Evolutionary conservation across 2,113 vertebrate species (phyloP), one percentile per base, ranked within the genome.

Genomic region (Labrus mixtus): DNA sequence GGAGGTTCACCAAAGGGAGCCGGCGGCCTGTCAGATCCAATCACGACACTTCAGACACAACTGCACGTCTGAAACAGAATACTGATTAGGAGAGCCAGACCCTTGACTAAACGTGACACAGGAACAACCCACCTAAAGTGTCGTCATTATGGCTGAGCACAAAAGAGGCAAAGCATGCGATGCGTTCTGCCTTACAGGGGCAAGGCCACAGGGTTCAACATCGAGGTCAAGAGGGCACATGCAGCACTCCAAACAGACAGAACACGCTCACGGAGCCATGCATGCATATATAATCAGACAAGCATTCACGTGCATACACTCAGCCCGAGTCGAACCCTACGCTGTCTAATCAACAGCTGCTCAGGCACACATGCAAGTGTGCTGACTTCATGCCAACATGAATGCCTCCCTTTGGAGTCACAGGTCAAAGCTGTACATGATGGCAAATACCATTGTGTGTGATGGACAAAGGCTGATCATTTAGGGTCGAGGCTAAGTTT

Each of bases 311-410:
- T 71, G 78, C 63, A 50, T 39, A 68, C 54, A 37, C 50, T 76
- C 54, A 64, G 41, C 19, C 45, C 3, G 0, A 74, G 62, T 76
- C 61, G 59, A 50, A 50, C 36, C 50, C 60, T 48, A 59, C 64
- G 66, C 54, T 46, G 66, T 60, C 65, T 17, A 66, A 81, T 82
- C 50, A 66, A 76, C 83, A 88, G 79, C 89, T 90, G 89, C 23
- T 70, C 67, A 68, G 46, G 54, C 54, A 62, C 76, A 65, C 57
- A 67, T 22, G 33, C 63, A 73, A 25, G 71, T 23, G 62, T 45
- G 69, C 66, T 73, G 78, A 82, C 73, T 75, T 63, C 75, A 73
- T 87, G 80, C 81, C 79, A 86, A 33, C n/a, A 84, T 64, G 51
- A 81, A 78, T 76, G 46, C n/a, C 71, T 80, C 75, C 69, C 61